These are phyloP conservation scores for Allenopithecus nigroviridis DNA, from an alignment of 2,797 vertebrate genomes.

Conservation along the genomic window DNA sequence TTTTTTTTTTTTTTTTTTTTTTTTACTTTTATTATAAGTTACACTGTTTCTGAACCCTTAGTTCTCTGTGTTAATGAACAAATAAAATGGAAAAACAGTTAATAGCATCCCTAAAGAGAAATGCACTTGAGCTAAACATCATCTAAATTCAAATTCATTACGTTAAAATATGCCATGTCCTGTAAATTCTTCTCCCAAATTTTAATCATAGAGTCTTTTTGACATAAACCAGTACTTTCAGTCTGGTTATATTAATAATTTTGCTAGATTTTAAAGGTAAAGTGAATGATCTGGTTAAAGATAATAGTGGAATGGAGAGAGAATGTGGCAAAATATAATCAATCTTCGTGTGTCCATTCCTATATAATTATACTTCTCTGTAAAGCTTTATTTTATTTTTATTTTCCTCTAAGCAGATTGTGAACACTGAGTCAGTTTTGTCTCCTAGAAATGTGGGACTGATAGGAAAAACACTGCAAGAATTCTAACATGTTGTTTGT, in stretches of 20 bases:
- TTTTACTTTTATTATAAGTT: neutral
- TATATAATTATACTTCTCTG: neutral
- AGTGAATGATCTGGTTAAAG: neutral
- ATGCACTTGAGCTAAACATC: neutral
- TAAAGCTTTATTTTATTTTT: constrained; percentile 28
- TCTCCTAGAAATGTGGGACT: constrained; percentile 49
- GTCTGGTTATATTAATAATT: constrained; percentile 5
- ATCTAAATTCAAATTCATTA: neutral
- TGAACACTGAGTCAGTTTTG: constrained; percentile 26
- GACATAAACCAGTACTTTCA: neutral
- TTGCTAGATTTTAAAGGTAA: neutral
- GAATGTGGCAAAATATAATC: neutral
- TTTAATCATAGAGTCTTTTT: constrained; percentile 8
- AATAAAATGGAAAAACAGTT: neutral
- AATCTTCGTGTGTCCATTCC: neutral
- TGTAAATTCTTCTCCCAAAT: neutral
- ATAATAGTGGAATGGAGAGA: neutral
- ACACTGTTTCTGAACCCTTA: neutral
- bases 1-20: neutral
- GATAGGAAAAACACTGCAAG: constrained; percentile 23
- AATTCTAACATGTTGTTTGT: constrained; percentile 27
- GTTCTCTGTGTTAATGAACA: neutral
- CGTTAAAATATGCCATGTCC: neutral
- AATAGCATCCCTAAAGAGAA: neutral
- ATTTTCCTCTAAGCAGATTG: constrained; percentile 35